Evolutionary conservation across 2,888 invertebrate species (phyloP).

Genomic region (Bellardia pandia): DNA sequence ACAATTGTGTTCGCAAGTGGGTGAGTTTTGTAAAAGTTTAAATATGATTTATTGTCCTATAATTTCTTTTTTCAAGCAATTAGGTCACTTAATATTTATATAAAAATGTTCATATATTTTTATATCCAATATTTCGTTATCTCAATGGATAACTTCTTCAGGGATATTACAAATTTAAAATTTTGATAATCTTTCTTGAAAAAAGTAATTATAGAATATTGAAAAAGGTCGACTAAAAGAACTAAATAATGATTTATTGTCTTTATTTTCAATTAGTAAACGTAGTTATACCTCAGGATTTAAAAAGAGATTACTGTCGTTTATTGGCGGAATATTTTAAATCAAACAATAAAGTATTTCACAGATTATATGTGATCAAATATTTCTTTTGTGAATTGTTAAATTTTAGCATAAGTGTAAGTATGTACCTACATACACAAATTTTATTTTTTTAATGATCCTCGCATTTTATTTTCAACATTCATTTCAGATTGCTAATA

Average conservation of each 20-base stretch:
- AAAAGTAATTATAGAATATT: too few relatives aligned
- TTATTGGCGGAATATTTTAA: slow-evolving; percentile 78
- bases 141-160: too few relatives aligned
- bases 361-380: slow-evolving; percentile 86
- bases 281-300: slow-evolving; percentile 75
- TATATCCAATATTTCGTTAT: too few relatives aligned
- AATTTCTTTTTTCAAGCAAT: too few relatives aligned
- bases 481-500: slow-evolving; percentile 77
- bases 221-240: too few relatives aligned
- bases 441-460: too few relatives aligned
- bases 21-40: slow-evolving; percentile 63
- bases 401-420: slow-evolving; percentile 90
- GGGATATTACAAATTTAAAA: too few relatives aligned
- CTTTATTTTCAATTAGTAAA: slow-evolving; percentile 31
- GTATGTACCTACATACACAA: slow-evolving; percentile 77
- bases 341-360: slow-evolving; percentile 75
- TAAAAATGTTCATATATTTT: too few relatives aligned
- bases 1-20: slow-evolving; percentile 79
- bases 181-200: too few relatives aligned
- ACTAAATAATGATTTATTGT: too few relatives aligned
- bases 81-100: too few relatives aligned
- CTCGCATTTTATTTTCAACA: neutral
- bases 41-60: too few relatives aligned
- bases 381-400: slow-evolving; percentile 90
- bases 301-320: slow-evolving; percentile 73